These are phyloP conservation scores for Planococcus citri DNA, from an alignment of 1,140 invertebrate genomes.

Conservation along the genomic window DNA sequence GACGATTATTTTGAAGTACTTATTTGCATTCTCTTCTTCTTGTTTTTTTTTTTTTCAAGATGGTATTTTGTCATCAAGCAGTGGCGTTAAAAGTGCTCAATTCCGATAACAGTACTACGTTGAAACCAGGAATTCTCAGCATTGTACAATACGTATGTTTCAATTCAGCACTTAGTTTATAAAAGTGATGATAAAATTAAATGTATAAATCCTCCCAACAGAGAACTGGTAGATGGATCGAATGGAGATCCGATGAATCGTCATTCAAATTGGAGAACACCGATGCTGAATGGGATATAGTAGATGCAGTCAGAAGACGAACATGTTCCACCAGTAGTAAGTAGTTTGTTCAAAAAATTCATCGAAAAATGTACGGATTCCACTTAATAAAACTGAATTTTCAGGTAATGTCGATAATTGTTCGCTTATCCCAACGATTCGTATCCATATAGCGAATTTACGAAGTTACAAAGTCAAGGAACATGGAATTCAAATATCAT, in stretches of 20 bases:
- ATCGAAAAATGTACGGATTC: too few relatives aligned
- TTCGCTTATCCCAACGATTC: not conserved
- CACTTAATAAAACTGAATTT: too few relatives aligned
- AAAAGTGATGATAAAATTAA: too few relatives aligned
- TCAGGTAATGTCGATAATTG: not conserved
- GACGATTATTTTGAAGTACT: too few relatives aligned
- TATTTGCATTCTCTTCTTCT: not conserved
- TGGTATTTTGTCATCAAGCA: constrained; percentile 36
- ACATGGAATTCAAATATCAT: not conserved
- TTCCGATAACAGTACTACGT: constrained; percentile 34
- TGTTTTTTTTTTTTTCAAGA: constrained; percentile 32
- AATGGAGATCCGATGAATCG: constrained; percentile 65
- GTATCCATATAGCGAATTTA: not conserved
- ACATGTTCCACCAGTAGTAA: constrained; percentile 41
- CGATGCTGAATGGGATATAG: constrained; percentile 68
- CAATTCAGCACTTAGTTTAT: not conserved
- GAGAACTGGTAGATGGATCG: constrained; percentile 46
- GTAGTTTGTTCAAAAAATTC: too few relatives aligned
- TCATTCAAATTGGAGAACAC: constrained; percentile 58
- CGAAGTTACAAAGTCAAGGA: not conserved
- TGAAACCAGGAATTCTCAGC: constrained; percentile 34
- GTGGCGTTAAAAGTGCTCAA: constrained; percentile 34
- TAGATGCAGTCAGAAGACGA: constrained; percentile 51
- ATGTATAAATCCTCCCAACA: constrained; percentile 25
- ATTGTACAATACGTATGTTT: constrained; percentile 38